phyloP scores from a whole-genome alignment of 2,888 invertebrate genomes.

The Leucophora obtusa region DNA sequence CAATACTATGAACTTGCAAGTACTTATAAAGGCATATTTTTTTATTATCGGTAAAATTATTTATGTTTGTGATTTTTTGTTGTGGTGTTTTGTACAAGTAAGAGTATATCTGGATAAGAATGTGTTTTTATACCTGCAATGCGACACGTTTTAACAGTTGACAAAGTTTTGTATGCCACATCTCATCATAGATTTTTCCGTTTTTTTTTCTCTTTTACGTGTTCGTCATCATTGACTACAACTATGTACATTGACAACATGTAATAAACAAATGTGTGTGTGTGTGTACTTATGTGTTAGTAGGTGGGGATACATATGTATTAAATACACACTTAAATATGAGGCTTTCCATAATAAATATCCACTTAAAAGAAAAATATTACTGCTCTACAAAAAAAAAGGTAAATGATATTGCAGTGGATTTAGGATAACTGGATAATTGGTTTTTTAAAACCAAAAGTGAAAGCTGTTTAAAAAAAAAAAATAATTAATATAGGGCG shows the following conservation, averaged over 20 bases:
- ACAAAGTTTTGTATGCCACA: constrained; percentile 45
- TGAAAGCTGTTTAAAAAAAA: too few relatives aligned
- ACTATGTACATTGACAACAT: not conserved
- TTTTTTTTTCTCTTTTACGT: constrained; percentile 2
- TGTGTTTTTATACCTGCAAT: constrained; percentile 48
- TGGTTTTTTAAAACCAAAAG: too few relatives aligned
- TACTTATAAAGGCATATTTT: constrained; percentile 17
- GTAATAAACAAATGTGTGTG: not conserved
- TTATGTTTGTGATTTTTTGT: constrained; percentile 14
- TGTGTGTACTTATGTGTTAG: not conserved
- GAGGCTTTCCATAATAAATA: too few relatives aligned
- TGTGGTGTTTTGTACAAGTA: not conserved
- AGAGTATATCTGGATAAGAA: constrained; percentile 19
- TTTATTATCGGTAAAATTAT: constrained; percentile 15
- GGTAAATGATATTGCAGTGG: too few relatives aligned
- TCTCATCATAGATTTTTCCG: constrained; percentile 31
- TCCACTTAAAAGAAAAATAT: too few relatives aligned
- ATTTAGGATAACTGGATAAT: too few relatives aligned
- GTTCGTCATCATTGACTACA: constrained; percentile 18
- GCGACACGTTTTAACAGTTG: constrained; percentile 53
- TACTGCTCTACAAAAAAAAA: too few relatives aligned
- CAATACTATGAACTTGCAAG: constrained; percentile 38
- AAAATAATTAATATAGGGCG: too few relatives aligned
- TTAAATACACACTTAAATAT: too few relatives aligned
- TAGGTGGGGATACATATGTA: too few relatives aligned